A percentile compares a stretch with the other conserved stretches of the same genome.
Conservation (phyloP, 2,797 vertebrate genomes). For the Gastrophryne carolinensis region DNA sequence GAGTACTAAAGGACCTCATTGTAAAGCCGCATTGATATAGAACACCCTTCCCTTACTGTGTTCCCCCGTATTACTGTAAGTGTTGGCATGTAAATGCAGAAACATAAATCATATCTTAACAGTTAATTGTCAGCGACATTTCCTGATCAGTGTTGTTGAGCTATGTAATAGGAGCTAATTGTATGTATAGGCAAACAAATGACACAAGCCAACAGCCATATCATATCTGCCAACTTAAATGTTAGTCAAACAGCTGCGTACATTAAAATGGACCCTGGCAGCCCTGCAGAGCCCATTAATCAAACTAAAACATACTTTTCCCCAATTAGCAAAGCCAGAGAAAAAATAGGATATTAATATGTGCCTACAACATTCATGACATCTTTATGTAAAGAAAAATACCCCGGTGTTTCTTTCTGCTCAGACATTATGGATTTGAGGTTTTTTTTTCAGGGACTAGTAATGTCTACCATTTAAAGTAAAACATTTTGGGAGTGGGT, state of each 20-base stretch:
- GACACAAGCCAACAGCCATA: slow-evolving; percentile 73
- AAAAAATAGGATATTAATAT: slow-evolving; percentile 67
- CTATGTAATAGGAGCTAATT: slow-evolving; percentile 74
- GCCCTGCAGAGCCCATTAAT: slow-evolving; percentile 71
- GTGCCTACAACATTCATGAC: slow-evolving; percentile 66
- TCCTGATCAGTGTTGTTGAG: slow-evolving; percentile 58
- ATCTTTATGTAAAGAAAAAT: slow-evolving; percentile 59
- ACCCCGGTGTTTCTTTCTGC: slow-evolving; percentile 43
- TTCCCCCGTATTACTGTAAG: slow-evolving; percentile 62
- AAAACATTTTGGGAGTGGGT: background rate
- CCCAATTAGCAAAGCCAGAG: slow-evolving; percentile 71
- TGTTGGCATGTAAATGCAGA: slow-evolving; percentile 45
- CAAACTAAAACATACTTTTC: slow-evolving; percentile 65
- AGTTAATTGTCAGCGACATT: slow-evolving; percentile 62
- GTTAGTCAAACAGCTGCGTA: slow-evolving; percentile 73
- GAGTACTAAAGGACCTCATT: too few species aligned
- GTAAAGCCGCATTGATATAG: too few species aligned
- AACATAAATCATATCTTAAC: slow-evolving; percentile 64
- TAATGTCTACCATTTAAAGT: too few species aligned
- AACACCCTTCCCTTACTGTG: too few species aligned
- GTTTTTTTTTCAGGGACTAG: background rate
- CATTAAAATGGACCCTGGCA: slow-evolving; percentile 74
- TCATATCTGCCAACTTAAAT: slow-evolving; percentile 78
- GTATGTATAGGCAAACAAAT: slow-evolving; percentile 76
- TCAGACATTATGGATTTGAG: slow-evolving; percentile 24